These are phyloP conservation scores for Ptychochromis oligacanthus DNA, from an alignment of 2,113 vertebrate species.

Conservation along the genomic window DNA sequence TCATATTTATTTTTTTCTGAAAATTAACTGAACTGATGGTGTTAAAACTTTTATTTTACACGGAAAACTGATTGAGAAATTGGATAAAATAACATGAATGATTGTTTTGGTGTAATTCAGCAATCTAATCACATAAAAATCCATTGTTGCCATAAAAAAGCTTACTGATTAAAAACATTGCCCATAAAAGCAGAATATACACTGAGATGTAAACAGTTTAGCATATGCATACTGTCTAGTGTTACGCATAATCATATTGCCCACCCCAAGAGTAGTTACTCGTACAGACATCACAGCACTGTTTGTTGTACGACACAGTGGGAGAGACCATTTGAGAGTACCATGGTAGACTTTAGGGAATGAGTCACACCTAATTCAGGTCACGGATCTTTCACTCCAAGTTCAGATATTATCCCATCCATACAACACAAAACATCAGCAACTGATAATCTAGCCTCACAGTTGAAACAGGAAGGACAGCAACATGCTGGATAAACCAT, in stretches of 20 bases:
- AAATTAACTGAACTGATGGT: too few species aligned
- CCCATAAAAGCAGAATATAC: not conserved
- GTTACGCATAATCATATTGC: not conserved
- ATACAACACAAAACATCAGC: not conserved
- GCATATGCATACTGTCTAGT: not conserved
- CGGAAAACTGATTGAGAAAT: not conserved
- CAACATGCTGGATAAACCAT: not conserved
- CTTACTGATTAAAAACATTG: not conserved
- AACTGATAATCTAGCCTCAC: not conserved
- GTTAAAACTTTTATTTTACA: not conserved
- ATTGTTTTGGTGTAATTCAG: not conserved
- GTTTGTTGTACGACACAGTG: not conserved
- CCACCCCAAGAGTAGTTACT: not conserved
- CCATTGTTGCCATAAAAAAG: not conserved
- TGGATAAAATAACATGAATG: not conserved
- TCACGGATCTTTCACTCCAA: not conserved
- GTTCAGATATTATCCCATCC: not conserved
- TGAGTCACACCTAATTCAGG: slow-evolving; percentile 22
- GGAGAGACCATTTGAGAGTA: slow-evolving; percentile 1
- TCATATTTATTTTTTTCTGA: not conserved
- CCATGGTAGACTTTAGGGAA: slow-evolving; percentile 12
- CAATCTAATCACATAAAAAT: not conserved
- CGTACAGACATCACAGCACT: not conserved
- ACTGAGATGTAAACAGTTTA: not conserved
- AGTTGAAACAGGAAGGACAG: slow-evolving; percentile 19